Conservation (phyloP, 2,113 vertebrate genomes). For the Sorex araneus region DNA sequence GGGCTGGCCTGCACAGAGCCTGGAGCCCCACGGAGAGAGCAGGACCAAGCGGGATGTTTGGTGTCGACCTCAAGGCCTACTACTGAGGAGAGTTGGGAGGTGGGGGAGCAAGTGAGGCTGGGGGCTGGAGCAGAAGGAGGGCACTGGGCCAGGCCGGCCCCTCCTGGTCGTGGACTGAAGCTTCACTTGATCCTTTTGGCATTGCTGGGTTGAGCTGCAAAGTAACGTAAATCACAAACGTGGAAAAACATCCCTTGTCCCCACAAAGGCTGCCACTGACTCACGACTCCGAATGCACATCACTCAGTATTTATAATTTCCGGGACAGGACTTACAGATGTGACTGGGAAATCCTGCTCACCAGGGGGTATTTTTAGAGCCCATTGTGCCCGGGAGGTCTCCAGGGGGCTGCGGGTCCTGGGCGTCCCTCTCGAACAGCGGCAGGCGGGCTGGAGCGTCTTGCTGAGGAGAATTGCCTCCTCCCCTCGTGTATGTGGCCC, state of each 20-base stretch:
- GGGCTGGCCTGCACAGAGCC: not conserved
- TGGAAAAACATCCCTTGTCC: conserved; percentile 74
- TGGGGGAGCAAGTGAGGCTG: not conserved
- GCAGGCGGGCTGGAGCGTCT: no score
- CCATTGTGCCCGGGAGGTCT: conserved; percentile 86
- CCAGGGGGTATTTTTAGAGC: conserved; percentile 88
- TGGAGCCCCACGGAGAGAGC: no score
- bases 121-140: not conserved
- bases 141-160: no score
- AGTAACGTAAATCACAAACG: conserved; percentile 56
- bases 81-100: rapidly evolving
- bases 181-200: not conserved
- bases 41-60: no score
- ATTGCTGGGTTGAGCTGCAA: conserved; percentile 74
- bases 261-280: conserved; percentile 74
- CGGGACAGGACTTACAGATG: conserved; percentile 82
- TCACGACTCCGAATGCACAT: conserved; percentile 65
- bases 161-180: no score
- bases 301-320: conserved; percentile 87
- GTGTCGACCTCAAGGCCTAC: no score
- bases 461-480: no score
- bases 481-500: no score
- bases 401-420: not conserved
- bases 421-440: not conserved
- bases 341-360: conserved; percentile 83